phyloP scores from a whole-genome alignment of 2,113 vertebrate species.

The Spizaetus ornatus region DNA sequence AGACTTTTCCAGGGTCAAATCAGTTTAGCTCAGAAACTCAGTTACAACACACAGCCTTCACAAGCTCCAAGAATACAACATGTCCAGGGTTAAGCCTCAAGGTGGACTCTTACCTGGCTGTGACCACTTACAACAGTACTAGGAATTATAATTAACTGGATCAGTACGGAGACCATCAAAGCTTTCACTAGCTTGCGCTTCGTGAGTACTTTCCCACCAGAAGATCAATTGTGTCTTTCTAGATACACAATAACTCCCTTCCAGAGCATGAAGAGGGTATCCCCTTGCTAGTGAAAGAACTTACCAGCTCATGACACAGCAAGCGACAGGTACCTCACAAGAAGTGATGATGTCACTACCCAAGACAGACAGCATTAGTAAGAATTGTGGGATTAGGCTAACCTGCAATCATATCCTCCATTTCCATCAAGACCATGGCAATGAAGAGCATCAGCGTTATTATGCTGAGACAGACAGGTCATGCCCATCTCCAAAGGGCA shows the following conservation, averaged over 20 bases:
- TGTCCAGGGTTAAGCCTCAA: not conserved
- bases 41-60: not conserved
- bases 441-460: not conserved
- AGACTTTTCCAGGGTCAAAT: not conserved
- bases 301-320: not conserved
- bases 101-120: not conserved
- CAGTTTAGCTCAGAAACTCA: not conserved
- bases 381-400: not conserved
- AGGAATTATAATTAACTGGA: not conserved
- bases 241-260: not conserved
- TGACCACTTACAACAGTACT: not conserved
- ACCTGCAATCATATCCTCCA: not conserved
- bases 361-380: not conserved
- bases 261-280: not conserved
- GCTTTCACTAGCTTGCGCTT: not conserved
- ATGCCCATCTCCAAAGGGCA: not conserved
- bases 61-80: not conserved
- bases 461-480: not conserved
- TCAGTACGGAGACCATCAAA: fast-evolving
- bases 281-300: not conserved
- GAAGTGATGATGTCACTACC: not conserved
- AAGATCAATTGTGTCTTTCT: not conserved
- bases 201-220: not conserved
- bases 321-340: not conserved
- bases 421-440: not conserved